These are phyloP conservation scores for Cladopsammia gracilis DNA, from an alignment of 64 coral and sea anemone species.

Conservation along the genomic window DNA sequence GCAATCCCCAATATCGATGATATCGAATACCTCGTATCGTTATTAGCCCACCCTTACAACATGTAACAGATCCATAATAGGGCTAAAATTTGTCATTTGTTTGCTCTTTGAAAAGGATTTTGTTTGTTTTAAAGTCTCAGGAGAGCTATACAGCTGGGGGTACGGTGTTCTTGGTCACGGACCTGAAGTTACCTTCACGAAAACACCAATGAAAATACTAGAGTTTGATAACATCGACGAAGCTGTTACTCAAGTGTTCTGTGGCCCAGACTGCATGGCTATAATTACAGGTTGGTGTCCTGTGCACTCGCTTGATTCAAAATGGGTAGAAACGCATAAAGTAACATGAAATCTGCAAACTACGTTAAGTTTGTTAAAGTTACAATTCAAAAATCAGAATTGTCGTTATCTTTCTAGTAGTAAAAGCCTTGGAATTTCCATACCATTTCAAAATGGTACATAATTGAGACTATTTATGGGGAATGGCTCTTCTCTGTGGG, in stretches of 20 bases:
- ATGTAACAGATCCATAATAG: too few species aligned
- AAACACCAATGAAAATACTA: constrained; percentile 62
- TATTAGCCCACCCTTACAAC: too few species aligned
- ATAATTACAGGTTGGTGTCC: constrained; percentile 69
- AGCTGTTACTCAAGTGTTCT: constrained; percentile 18
- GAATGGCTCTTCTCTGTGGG: too few species aligned
- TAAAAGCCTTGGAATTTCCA: too few species aligned
- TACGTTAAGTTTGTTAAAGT: background rate
- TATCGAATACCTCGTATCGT: too few species aligned
- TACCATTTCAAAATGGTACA: too few species aligned
- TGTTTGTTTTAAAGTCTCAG: constrained; percentile 17
- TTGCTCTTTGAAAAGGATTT: background rate
- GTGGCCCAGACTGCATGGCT: constrained; percentile 73
- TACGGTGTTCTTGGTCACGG: constrained; percentile 88
- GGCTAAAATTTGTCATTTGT: background rate
- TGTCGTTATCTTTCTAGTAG: background rate
- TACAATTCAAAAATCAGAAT: background rate
- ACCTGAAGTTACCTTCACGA: constrained; percentile 18
- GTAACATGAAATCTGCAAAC: background rate
- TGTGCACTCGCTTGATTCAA: background rate
- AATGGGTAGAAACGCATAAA: background rate
- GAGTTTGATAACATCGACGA: constrained; percentile 46
- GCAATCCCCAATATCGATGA: too few species aligned
- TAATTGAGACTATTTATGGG: too few species aligned
- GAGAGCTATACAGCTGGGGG: constrained; percentile 83